A percentile compares a stretch with the other conserved stretches of the same genome.
Evolutionary conservation across 1,140 invertebrate species (phyloP).

Genomic region (Cardiocondyla obscurior): DNA sequence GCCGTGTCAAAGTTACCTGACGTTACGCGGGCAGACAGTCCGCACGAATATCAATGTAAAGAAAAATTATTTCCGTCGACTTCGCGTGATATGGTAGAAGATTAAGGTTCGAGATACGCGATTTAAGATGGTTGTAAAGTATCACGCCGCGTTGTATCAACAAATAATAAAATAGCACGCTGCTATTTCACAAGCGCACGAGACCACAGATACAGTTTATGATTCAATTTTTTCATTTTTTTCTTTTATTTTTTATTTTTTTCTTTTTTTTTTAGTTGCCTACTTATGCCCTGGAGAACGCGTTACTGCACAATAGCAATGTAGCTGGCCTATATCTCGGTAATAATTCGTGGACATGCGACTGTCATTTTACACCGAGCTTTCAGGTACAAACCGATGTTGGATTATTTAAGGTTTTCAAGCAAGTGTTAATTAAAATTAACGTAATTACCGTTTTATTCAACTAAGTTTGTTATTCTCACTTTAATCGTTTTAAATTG

Average conservation of each 20-base stretch:
- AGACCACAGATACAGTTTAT: neutral
- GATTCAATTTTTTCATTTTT: slow-evolving; percentile 24
- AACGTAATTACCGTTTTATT: neutral
- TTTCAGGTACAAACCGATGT: slow-evolving; percentile 85
- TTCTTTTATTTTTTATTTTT: slow-evolving; percentile 63
- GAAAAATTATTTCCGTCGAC: neutral
- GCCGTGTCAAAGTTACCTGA: slow-evolving; percentile 27
- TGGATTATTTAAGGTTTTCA: too few relatives aligned
- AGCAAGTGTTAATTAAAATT: neutral
- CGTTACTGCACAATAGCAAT: slow-evolving; percentile 88
- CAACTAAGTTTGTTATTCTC: neutral
- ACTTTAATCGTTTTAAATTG: neutral
- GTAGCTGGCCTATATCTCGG: slow-evolving; percentile 88
- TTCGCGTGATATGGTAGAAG: neutral
- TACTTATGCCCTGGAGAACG: slow-evolving; percentile 91
- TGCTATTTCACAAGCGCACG: neutral
- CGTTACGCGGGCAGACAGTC: neutral
- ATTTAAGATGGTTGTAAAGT: slow-evolving; percentile 3
- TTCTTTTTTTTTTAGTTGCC: slow-evolving; percentile 85
- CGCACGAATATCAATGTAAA: neutral
- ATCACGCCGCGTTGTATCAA: neutral
- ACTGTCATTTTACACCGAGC: slow-evolving; percentile 90
- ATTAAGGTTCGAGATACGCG: neutral
- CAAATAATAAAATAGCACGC: too few relatives aligned
- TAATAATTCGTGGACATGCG: slow-evolving; percentile 92